phyloP scores from a whole-genome alignment of 2,888 invertebrate species.

The Branchinecta sandiegonensis region DNA sequence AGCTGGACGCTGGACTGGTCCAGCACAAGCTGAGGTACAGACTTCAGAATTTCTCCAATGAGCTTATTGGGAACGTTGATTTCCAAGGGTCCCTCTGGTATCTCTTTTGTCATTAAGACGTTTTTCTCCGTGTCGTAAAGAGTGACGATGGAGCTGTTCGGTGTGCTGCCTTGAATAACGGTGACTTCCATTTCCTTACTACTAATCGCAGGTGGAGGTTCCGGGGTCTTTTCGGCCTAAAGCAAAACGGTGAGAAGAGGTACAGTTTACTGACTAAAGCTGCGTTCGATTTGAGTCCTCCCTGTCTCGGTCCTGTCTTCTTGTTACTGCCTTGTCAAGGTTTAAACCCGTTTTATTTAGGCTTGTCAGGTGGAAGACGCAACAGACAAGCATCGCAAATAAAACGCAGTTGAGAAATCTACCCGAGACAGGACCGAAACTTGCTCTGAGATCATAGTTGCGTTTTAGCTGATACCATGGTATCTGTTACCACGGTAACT shows the following conservation, averaged over 20 bases:
- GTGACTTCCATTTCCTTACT: slow-evolving; percentile 1
- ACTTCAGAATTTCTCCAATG: slow-evolving; percentile 9
- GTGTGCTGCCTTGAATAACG: background rate
- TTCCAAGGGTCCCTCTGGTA: slow-evolving; percentile 3
- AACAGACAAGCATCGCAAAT: no score
- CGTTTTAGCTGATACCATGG: no score
- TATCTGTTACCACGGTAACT: no score
- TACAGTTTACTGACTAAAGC: no score
- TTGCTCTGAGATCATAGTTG: no score
- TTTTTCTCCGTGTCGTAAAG: background rate
- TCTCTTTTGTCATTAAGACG: background rate
- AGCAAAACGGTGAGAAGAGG: background rate
- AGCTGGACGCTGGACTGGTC: background rate
- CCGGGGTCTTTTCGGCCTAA: slow-evolving; percentile 1
- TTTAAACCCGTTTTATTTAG: no score
- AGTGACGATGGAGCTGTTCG: background rate
- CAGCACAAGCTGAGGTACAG: background rate
- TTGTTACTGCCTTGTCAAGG: no score
- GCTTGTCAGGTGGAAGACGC: no score
- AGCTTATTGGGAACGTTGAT: background rate
- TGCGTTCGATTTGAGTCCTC: no score
- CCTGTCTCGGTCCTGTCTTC: no score
- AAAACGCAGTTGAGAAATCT: no score
- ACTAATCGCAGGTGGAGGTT: background rate
- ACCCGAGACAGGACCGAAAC: no score